Conservation (phyloP, 2,888 invertebrate species). For the Neuroscelio doddi region DNA sequence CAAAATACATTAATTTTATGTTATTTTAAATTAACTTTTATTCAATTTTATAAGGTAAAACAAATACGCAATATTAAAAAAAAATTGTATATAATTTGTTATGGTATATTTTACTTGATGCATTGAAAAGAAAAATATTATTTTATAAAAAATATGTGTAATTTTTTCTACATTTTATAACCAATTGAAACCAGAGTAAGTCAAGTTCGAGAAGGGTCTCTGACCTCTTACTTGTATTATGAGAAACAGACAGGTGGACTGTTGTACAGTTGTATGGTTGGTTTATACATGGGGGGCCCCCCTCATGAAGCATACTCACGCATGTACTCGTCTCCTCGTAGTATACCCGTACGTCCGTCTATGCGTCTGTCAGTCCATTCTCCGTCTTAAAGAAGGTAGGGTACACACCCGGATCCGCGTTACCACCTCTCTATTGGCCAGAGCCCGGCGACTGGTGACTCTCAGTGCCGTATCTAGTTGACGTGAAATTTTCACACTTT, state of each 20-base stretch:
- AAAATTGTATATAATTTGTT: no score
- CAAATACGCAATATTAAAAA: no score
- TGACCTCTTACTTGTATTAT: constrained; percentile 41
- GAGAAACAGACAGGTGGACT: constrained; percentile 45
- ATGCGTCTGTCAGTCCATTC: constrained; percentile 41
- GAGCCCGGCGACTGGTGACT: constrained; percentile 48
- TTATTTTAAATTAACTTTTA: no score
- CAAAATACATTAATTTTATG: constrained; percentile 1
- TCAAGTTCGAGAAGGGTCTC: constrained; percentile 46
- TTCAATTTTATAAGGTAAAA: no score
- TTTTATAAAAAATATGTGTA: no score
- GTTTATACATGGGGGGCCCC: constrained; percentile 8
- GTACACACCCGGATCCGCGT: constrained; percentile 54
- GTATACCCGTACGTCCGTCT: constrained; percentile 22
- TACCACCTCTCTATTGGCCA: constrained; percentile 51
- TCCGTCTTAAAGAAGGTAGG: constrained; percentile 46
- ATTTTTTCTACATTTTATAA: no score
- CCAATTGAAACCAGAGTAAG: constrained; percentile 12
- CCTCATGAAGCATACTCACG: constrained; percentile 24
- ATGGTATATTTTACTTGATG: no score
- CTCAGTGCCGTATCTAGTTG: constrained; percentile 44
- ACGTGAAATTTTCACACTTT: constrained; percentile 4
- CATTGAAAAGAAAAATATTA: no score
- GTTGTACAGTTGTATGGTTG: constrained; percentile 15
- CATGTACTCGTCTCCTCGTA: constrained; percentile 38